A percentile compares a stretch with the other conserved stretches of the same genome.
Evolutionary conservation across 2,113 vertebrate genomes (phyloP).

Genomic region (Trichechus manatus): DNA sequence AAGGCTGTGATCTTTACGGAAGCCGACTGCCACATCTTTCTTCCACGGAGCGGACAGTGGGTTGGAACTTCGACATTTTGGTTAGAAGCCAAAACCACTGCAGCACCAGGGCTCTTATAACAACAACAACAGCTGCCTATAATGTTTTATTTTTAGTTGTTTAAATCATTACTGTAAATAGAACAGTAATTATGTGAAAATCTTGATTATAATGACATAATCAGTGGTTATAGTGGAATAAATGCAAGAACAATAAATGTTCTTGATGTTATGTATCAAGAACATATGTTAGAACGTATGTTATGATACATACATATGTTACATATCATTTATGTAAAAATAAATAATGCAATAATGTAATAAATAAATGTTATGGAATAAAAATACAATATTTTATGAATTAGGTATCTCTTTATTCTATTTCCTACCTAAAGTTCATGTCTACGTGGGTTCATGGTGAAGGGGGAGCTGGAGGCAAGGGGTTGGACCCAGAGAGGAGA

Average conservation of each 20-base stretch:
- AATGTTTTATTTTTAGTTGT: constrained; percentile 42
- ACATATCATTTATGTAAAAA: too few relatives aligned
- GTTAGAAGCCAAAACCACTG: too few relatives aligned
- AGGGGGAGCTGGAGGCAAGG: background rate
- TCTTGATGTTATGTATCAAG: background rate
- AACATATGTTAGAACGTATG: background rate
- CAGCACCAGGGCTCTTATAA: too few relatives aligned
- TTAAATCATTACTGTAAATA: constrained; percentile 11
- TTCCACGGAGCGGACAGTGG: too few relatives aligned
- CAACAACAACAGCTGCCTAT: background rate
- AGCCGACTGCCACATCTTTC: too few relatives aligned
- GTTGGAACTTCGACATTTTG: too few relatives aligned
- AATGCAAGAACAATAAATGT: background rate
- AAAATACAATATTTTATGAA: background rate
- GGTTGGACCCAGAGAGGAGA: background rate
- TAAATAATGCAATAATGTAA: too few relatives aligned
- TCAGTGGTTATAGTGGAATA: constrained; percentile 40
- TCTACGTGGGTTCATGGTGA: background rate
- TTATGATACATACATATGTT: background rate
- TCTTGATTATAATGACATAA: constrained; percentile 34
- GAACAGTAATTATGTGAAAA: constrained; percentile 14
- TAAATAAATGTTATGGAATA: background rate
- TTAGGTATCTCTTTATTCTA: background rate
- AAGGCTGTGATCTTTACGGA: too few relatives aligned
- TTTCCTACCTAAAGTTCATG: background rate